These are phyloP conservation scores for Rallus crepitans DNA, from an alignment of 2,797 vertebrate genomes.

Conservation along the genomic window DNA sequence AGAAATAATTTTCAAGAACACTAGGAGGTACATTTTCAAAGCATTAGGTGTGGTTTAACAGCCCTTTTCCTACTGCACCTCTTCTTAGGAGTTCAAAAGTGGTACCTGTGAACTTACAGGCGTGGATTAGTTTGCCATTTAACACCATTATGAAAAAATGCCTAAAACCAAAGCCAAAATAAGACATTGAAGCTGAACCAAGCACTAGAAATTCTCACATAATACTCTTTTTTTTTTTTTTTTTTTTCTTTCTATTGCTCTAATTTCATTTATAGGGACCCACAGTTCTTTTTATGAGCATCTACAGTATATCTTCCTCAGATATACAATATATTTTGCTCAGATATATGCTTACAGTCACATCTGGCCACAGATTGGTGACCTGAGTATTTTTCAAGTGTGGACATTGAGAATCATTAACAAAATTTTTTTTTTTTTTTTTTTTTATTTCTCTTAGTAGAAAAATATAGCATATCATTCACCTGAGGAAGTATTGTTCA, in stretches of 20 bases:
- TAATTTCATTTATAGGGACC: not conserved
- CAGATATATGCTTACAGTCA: not conserved
- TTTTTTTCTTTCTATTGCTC: not conserved
- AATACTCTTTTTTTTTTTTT: not conserved
- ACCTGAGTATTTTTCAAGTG: not conserved
- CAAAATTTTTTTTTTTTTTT: no score
- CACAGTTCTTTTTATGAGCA: not conserved
- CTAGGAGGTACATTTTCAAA: conserved; percentile 41
- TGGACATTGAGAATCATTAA: not conserved
- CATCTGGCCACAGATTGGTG: not conserved
- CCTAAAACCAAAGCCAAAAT: not conserved
- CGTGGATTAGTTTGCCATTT: not conserved
- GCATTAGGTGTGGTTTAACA: not conserved
- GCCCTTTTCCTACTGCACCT: not conserved
- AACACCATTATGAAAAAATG: not conserved
- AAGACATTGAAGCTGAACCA: not conserved
- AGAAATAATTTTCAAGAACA: conserved; percentile 35
- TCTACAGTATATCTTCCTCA: not conserved
- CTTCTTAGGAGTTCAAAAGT: not conserved
- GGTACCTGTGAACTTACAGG: not conserved
- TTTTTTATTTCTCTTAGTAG: not conserved
- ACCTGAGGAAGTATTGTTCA: not conserved
- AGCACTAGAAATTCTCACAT: not conserved
- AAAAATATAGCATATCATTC: not conserved
- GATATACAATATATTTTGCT: no score